Evolutionary conservation across 37 sponge, comb jelly and placozoan species (phyloP).

Genomic region (Trichoplax adhaerens): DNA sequence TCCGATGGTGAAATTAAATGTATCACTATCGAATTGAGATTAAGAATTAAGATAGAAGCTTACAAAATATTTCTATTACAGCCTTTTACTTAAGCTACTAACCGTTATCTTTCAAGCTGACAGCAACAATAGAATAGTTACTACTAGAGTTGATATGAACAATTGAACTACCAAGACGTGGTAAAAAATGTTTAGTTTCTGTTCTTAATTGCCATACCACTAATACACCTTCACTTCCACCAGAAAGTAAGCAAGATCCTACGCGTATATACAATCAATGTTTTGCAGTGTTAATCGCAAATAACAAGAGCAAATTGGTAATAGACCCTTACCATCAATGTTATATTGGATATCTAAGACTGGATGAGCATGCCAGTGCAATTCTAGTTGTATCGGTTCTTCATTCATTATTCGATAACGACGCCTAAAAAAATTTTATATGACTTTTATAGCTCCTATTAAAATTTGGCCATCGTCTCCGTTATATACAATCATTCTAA

Average conservation of each 20-base stretch:
- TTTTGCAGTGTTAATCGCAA: not conserved
- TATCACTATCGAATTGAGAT: too few relatives aligned
- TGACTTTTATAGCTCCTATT: too few relatives aligned
- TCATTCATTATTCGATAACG: not conserved
- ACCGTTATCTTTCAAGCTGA: slow-evolving; percentile 11
- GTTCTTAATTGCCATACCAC: slow-evolving; percentile 76
- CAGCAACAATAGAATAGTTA: slow-evolving; percentile 29
- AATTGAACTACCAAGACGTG: slow-evolving; percentile 56
- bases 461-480: too few relatives aligned
- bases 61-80: too few relatives aligned
- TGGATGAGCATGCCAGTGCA: slow-evolving; percentile 88
- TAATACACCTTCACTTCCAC: slow-evolving; percentile 78
- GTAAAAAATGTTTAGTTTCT: slow-evolving; percentile 40
- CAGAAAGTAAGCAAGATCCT: slow-evolving; percentile 65
- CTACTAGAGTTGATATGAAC: slow-evolving; percentile 26
- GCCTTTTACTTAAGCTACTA: too few relatives aligned
- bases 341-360: slow-evolving; percentile 51
- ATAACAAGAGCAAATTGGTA: not conserved
- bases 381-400: slow-evolving; percentile 16
- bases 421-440: too few relatives aligned
- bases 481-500: too few relatives aligned
- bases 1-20: too few relatives aligned
- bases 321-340: slow-evolving; percentile 35
- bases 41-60: too few relatives aligned
- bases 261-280: not conserved